Evolutionary conservation across 2,797 vertebrate genomes (phyloP), one percentile per base, ranked within the genome.

Genomic region (Mormyrops attenuatus): DNA sequence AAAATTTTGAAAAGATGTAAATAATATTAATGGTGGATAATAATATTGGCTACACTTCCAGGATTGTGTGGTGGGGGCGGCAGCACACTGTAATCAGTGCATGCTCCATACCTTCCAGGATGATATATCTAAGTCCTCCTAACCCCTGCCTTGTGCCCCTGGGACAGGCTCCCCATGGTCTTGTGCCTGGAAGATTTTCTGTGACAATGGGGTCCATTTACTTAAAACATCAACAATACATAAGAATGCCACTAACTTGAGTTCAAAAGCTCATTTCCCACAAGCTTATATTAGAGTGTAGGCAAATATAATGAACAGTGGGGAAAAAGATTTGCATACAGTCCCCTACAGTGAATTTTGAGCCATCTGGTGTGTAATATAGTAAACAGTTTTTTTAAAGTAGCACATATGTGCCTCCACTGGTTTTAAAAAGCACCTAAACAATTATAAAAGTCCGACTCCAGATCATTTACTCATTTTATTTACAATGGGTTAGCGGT

Each of bases 401-500:
- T 34, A 34, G 34, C 11, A 73, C 66, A 38, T 26, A 66, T 66
- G 22, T 73, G 13, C 13, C 30, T 73, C 13, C 66, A 38, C 5
- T 73, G 66, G 38, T 73, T 73, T 69, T 15, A 17, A 73, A 73
- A 38, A 38, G 30, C 30, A 73, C 66, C 4, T 49, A 84, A 84
- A 84, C 41, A 11, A 84, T 84, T 84, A 47, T 84, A 47, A 84
- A 84, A 49, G n/a, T 22, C 80, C 0, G 41, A 44, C 44, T 84
- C 8, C 38, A 49, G 55, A 84, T 26, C 47, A 8, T 87, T 93
- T 30, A 89, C 93, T 93, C 90, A 93, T 91, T 97, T 96, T 96
- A 97, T 96, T 96, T 96, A 97, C 96, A 96, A 92, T 90, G 95
- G 93, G 94, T 95, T 94, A 94, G 94, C 96, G 49, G 96, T 94